These are phyloP conservation scores for Crocallis elinguaria DNA, from an alignment of 2,888 invertebrate genomes.

Conservation along the genomic window DNA sequence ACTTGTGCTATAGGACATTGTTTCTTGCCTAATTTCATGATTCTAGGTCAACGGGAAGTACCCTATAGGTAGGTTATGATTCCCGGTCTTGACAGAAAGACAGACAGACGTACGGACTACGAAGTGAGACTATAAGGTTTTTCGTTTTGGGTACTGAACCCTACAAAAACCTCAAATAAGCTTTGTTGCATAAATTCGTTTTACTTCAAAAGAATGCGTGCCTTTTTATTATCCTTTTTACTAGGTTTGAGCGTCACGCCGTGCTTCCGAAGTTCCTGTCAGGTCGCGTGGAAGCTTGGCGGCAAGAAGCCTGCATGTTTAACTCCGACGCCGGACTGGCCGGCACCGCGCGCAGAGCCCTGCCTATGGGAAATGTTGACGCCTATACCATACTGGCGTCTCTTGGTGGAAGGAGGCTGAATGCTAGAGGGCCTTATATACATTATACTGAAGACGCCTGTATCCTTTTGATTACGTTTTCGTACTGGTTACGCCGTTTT, in stretches of 20 bases:
- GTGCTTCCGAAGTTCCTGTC: slow-evolving; percentile 97
- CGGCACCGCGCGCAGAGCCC: slow-evolving; percentile 94
- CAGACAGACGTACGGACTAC: too few relatives aligned
- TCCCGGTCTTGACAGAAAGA: too few relatives aligned
- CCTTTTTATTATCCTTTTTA: not conserved
- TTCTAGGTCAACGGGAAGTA: too few relatives aligned
- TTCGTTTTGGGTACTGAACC: too few relatives aligned
- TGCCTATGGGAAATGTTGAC: slow-evolving; percentile 90
- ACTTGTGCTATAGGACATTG: too few relatives aligned
- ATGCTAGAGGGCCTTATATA: slow-evolving; percentile 88
- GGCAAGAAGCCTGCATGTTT: slow-evolving; percentile 93
- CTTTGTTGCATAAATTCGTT: too few relatives aligned
- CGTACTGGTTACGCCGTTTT: too few relatives aligned
- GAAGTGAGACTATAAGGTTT: too few relatives aligned
- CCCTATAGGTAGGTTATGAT: too few relatives aligned
- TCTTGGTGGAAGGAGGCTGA: slow-evolving; percentile 93
- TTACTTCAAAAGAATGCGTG: too few relatives aligned
- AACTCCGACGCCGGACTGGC: slow-evolving; percentile 94
- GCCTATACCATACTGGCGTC: slow-evolving; percentile 96
- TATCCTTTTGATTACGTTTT: slow-evolving; percentile 87
- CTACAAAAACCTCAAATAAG: too few relatives aligned
- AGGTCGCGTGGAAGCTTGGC: slow-evolving; percentile 95
- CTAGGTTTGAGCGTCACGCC: slow-evolving; percentile 96
- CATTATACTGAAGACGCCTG: slow-evolving; percentile 98
- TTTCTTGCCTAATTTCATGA: too few relatives aligned